A percentile compares a stretch with the other conserved stretches of the same genome.
Conservation (phyloP, 2,888 invertebrate species). For the Orgyia antiqua region DNA sequence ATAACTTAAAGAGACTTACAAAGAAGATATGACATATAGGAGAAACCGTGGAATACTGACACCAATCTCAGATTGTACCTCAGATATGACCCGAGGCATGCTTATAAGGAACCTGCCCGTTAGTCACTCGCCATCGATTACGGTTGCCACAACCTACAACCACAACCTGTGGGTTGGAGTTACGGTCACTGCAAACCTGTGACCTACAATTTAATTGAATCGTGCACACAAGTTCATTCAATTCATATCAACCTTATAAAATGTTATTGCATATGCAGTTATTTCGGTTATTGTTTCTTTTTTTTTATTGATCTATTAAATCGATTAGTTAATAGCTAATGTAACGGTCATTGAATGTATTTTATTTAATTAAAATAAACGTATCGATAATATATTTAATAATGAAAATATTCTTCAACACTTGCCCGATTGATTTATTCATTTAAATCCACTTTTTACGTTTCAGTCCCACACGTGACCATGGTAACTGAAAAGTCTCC, state of each 20-base stretch:
- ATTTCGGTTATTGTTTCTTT: constrained; percentile 17
- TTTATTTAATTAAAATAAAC: too few relatives aligned
- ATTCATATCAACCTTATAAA: constrained; percentile 26
- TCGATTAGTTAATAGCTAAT: constrained; percentile 9
- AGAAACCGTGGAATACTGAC: constrained; percentile 68
- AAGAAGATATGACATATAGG: constrained; percentile 56
- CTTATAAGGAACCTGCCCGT: constrained; percentile 69
- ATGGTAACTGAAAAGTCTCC: too few relatives aligned
- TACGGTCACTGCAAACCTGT: constrained; percentile 14
- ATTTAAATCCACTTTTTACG: too few relatives aligned
- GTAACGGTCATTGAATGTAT: constrained; percentile 11
- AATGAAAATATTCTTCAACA: too few relatives aligned
- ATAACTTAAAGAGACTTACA: background rate
- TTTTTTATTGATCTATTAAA: constrained; percentile 22
- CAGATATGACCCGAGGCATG: constrained; percentile 63
- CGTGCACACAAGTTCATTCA: constrained; percentile 28
- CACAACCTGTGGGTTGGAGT: background rate
- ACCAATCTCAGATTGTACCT: constrained; percentile 65
- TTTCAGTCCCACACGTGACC: too few relatives aligned
- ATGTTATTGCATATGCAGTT: constrained; percentile 18
- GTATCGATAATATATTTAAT: too few relatives aligned
- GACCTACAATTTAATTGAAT: constrained; percentile 27
- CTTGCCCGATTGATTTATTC: too few relatives aligned
- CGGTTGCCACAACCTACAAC: constrained; percentile 8
- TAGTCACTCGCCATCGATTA: constrained; percentile 36